Conservation (phyloP, 53 echinoderm and acorn worm species). For the Echinometra lucunter region DNA sequence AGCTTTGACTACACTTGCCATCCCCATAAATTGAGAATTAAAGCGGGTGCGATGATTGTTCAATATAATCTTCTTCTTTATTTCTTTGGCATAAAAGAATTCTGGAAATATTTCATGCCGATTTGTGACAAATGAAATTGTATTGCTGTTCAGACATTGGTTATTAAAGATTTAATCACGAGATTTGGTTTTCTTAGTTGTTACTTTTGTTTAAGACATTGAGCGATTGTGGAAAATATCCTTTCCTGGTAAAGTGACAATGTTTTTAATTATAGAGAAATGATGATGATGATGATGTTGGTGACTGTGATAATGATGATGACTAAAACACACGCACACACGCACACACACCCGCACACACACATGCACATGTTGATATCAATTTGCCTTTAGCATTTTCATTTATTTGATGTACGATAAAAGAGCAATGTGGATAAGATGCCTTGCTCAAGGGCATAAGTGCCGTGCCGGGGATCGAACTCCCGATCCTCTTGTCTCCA, state of each 20-base stretch:
- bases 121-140: slow-evolving; percentile 62
- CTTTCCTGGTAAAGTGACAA: slow-evolving; percentile 56
- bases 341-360: too few species aligned
- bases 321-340: too few species aligned
- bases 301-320: not conserved
- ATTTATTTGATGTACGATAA: too few species aligned
- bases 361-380: too few species aligned
- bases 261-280: not conserved
- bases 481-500: too few species aligned
- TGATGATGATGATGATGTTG: not conserved
- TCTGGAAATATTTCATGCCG: slow-evolving; percentile 32
- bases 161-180: slow-evolving; percentile 63
- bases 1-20: slow-evolving; percentile 9
- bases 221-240: not conserved
- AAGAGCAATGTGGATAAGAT: too few species aligned
- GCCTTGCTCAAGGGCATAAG: too few species aligned
- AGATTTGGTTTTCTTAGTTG: not conserved
- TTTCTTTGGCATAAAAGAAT: slow-evolving; percentile 21
- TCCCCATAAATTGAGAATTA: not conserved
- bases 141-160: slow-evolving; percentile 60
- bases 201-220: not conserved
- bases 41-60: slow-evolving; percentile 1
- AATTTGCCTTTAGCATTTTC: too few species aligned
- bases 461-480: too few species aligned
- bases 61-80: not conserved